Evolutionary conservation across 2,888 invertebrate species (phyloP), one percentile per base, ranked within the genome.

Genomic region (Deilephila elpenor): DNA sequence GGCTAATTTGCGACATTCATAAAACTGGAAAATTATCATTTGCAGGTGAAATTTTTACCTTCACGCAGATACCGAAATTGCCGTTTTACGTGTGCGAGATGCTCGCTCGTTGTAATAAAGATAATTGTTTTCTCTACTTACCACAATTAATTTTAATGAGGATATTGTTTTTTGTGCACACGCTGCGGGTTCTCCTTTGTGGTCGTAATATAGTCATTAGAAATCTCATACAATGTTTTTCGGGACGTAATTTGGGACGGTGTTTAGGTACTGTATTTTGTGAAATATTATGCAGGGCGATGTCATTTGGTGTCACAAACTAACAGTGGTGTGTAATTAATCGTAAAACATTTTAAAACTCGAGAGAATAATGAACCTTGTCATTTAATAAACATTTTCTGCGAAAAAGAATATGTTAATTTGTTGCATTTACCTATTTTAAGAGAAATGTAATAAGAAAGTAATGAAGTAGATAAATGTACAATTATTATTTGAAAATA

Each of bases 1-100:
- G 84, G 84, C 89, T 90, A 91, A 91, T 92, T 92, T 89, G 88
- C 80, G 85, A 89, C 89, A 88, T 86, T 89, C 80, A 78, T 83
- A 82, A 56, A 86, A 86, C 87, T 82, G 83, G 88, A 86, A 89
- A 88, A 89, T 89, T 87, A 84, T 78, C 79, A 83, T 83, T 86
- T 84, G 81, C 81, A 77, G 80, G 80, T 81, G 77, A 81, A 79
- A 81, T 83, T 86, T 84, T 83, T 75, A 74, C 75, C 74, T 62
- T 80, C 82, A 84, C 56, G 77, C 78, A 84, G 77, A 81, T 77
- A 76, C 76, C 72, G 73, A 75, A 77, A 80, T 84, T 78, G 78
- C 73, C 32, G 71, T 44, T 59, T 56, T 74, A 61, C 59, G 59
- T 56, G 60, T 60, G 59, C 34, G 51, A 61, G 60, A 34, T 25